A percentile compares a stretch with the other conserved stretches of the same genome.
phyloP scores from a whole-genome alignment of 92 coral and sea anemone genomes.

The Umimayanthus chanpuru region DNA sequence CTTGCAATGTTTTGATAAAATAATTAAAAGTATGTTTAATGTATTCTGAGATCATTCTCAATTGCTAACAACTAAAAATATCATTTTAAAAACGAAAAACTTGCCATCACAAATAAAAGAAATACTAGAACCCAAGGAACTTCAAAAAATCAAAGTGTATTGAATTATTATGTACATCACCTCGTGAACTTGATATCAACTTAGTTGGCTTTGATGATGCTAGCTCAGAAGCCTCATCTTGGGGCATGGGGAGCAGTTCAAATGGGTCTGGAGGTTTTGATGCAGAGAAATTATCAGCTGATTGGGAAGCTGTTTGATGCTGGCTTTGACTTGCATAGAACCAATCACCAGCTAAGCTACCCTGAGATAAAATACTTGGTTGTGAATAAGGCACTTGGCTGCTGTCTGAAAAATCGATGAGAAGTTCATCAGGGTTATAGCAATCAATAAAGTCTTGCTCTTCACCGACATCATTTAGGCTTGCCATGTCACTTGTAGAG shows the following conservation, averaged over 20 bases:
- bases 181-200: background rate
- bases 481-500: conserved; percentile 18
- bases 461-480: background rate
- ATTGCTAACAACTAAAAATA: no score
- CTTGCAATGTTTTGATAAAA: no score
- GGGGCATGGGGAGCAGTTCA: background rate
- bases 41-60: no score
- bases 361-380: conserved; percentile 12
- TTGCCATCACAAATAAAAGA: no score
- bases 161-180: no score
- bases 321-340: conserved; percentile 3
- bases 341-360: background rate
- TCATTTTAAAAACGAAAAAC: no score
- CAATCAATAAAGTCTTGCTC: background rate
- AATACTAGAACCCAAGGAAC: no score
- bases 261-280: background rate
- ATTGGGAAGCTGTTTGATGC: background rate
- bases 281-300: background rate
- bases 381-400: background rate
- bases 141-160: no score
- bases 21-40: no score
- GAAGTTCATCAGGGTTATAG: background rate
- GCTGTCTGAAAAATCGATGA: background rate
- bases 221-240: background rate
- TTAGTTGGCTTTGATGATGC: background rate